phyloP scores from a whole-genome alignment of 1,140 invertebrate genomes.

The Anastrepha obliqua region DNA sequence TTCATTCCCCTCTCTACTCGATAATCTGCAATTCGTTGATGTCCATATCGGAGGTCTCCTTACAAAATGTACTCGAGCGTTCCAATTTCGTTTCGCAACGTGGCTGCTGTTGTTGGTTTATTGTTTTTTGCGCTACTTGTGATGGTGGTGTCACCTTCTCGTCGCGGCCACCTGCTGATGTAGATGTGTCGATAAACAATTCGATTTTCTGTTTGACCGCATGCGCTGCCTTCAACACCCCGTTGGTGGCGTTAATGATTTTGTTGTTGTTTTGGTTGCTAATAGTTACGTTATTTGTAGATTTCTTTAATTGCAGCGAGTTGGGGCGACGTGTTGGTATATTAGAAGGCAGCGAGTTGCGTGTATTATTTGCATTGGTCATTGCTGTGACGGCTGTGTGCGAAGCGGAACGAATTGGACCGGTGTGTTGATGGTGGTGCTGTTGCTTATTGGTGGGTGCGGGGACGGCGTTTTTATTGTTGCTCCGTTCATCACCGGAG shows the following conservation, averaged over 20 bases:
- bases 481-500: conserved; percentile 67
- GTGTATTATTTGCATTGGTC: conserved; percentile 66
- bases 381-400: conserved; percentile 69
- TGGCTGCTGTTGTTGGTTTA: conserved; percentile 4
- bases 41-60: conserved; percentile 69
- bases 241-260: conserved; percentile 57
- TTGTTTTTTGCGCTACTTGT: background rate
- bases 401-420: conserved; percentile 69
- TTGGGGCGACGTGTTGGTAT: conserved; percentile 72
- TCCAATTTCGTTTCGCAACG: conserved; percentile 70
- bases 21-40: conserved; percentile 71
- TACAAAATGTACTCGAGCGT: conserved; percentile 73
- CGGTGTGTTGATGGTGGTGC: conserved; percentile 55
- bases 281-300: conserved; percentile 58
- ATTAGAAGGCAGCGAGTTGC: conserved; percentile 68
- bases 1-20: conserved; percentile 61
- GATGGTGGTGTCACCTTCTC: conserved; percentile 4
- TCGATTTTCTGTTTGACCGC: conserved; percentile 71
- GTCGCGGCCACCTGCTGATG: background rate
- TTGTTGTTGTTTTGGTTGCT: conserved; percentile 57
- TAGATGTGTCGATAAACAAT: conserved; percentile 67
- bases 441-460: conserved; percentile 60
- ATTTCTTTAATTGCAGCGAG: conserved; percentile 72
- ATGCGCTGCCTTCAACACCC: conserved; percentile 61
- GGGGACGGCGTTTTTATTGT: conserved; percentile 7